Evolutionary conservation across 1,140 invertebrate species (phyloP), one percentile per base, ranked within the genome.

Genomic region (Magallana angulata): DNA sequence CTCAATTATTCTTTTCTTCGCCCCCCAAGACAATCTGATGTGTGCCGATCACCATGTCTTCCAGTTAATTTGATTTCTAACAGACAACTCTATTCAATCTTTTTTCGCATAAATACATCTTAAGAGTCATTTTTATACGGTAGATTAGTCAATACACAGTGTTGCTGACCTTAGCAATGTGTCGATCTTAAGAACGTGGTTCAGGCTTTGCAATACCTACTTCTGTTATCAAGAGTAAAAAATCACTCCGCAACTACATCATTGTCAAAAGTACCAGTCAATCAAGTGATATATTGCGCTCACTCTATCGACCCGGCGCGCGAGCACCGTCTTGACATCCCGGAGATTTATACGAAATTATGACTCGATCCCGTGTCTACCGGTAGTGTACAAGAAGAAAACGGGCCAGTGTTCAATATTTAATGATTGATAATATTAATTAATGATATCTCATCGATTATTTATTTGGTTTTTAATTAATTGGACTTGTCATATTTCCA

Each of bases 61-160:
- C 68, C 24, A 76, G 24, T 76, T 76, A 76, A 76, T 76, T 76
- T 24, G 24, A 76, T 76, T 76, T 76, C 68, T 76, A 76, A 76
- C 36, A 76, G 36, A 30, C 68, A 76, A 76, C 24, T 18, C 4
- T 76, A 30, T 76, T 76, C 36, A 76, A 76, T 76, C 68, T 76
- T 62, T 48, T 62, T 62, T 62, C 60, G 60, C n/a, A 62, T 62
- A 62, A 16, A 62, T n/a, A 48, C 36, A n/a, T 62, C 60, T n/a
- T 12, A 16, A 30, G 24, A 30, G 36, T 48, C 36, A 48, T 48
- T 48, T 48, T 48, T 48, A 30, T 16, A 30, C 7, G 68, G 68
- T 36, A 30, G 36, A 76, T 76, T 76, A 30, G 68, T 48, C 68
- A 76, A 76, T 76, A 48, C 24, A 18, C 68, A 3, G 24, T 7